Percentiles rank a stretch among this genome's conserved stretches.
phyloP scores from a whole-genome alignment of 2,797 vertebrate genomes.

The Kryptopterus vitreolus region DNA sequence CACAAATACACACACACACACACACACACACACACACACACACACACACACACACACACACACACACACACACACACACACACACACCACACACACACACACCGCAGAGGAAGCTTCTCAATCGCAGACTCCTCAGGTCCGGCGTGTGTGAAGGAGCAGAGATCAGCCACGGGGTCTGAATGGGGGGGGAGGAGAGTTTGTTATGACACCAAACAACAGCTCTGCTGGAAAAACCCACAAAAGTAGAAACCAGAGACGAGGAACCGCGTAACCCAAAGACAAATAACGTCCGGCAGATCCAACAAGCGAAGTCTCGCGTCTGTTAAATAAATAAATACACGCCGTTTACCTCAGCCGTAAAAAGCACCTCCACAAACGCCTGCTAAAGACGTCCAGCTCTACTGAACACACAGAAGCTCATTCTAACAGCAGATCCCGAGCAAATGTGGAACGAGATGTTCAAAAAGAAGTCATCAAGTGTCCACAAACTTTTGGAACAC shows the following conservation, averaged over 20 bases:
- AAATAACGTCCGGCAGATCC: slow-evolving; percentile 75
- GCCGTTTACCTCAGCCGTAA: slow-evolving; percentile 70
- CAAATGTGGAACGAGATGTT: no score
- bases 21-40: no score
- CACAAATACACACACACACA: no score
- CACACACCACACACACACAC: slow-evolving; percentile 23
- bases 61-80: neutral
- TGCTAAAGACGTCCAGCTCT: no score
- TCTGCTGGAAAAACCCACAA: slow-evolving; percentile 64
- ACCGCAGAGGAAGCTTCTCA: slow-evolving; percentile 62
- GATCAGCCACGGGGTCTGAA: slow-evolving; percentile 58
- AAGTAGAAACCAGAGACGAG: slow-evolving; percentile 72
- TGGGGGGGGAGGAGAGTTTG: slow-evolving; percentile 61
- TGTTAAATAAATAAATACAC: slow-evolving; percentile 58
- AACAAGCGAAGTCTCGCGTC: slow-evolving; percentile 63
- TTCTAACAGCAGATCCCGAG: no score
- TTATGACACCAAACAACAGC: slow-evolving; percentile 80
- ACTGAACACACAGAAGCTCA: no score
- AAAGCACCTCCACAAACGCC: no score
- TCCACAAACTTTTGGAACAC: no score
- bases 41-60: no score
- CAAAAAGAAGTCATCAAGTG: no score
- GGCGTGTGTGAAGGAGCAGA: slow-evolving; percentile 59
- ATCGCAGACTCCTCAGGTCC: slow-evolving; percentile 61
- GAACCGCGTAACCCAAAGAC: slow-evolving; percentile 74